Base-by-base conservation (phyloP, 2,113 vertebrate species). In the Aleadryas rufinucha region DNA sequence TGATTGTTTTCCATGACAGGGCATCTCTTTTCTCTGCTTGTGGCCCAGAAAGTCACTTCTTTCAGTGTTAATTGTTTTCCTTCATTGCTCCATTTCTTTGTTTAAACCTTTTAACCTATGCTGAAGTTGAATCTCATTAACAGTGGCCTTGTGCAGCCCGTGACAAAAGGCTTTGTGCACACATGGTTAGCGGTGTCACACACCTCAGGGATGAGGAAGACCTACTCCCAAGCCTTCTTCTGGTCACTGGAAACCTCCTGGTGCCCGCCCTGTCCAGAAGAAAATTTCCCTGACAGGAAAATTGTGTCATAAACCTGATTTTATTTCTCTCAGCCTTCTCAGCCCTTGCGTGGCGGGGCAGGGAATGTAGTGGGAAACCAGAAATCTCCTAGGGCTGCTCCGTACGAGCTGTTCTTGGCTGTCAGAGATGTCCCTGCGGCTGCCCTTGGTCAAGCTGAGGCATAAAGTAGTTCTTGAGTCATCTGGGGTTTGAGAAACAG, bases 291-390 rank as follows among this genome's bases (percentile, higher is more conserved):
- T 89, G 64, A 77, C 26, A 56, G 71, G 56, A 88, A 84, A 86
- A 86, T 12, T 37, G n/a, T 77, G 44, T 88, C 60, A 75, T 92
- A 81, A 88, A 93, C 10, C 12, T 0, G 0, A 21, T 56, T 78
- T 88, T 66, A 22, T 89, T 88, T 57, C 56, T 50, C 71, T 70
- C 30, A 0, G 13, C n/a, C 3, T 1, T 33, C 66, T 63, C 59
- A 94, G 66, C 30, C 75, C 75, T 84, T 64, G 68, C 1, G 0
- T 69, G 68, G 39, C 11, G 1, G 68, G 75, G 72, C 31, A 52
- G 83, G 52, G 85, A 95, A 94, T 93, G 72, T 13, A 21, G 69
- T 21, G 82, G 79, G 91, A 92, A 94, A 90, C 88, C 88, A 93
- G 74, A 87, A 95, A 70, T 92, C 27, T 0, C 81, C 42, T 3